Evolutionary conservation across 2,888 invertebrate genomes (phyloP), one percentile per base, ranked within the genome.

Genomic region (Caenorhabditis zanzibari): DNA sequence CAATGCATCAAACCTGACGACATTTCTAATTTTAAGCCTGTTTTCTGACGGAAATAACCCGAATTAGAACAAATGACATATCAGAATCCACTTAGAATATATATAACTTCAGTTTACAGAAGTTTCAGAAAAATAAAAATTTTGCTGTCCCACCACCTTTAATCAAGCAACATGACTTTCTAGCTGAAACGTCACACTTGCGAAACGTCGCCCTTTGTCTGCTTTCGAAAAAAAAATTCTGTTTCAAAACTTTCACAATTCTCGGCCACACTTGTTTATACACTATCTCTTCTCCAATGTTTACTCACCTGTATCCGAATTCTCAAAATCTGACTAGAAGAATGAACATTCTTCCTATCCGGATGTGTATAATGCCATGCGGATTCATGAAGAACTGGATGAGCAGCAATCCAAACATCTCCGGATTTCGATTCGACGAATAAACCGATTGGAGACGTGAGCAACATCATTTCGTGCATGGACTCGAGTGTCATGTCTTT

Each of bases 251-350:
- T 66, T 56, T 58, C 9, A 68, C 5, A n/a, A n/a, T n/a, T n/a
- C n/a, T n/a, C n/a, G n/a, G n/a, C n/a, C n/a, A n/a, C n/a, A n/a
- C n/a, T n/a, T n/a, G n/a, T n/a, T n/a, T n/a, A n/a, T n/a, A 44
- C 32, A 35, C 28, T 28, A 66, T n/a, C n/a, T n/a, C n/a, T n/a
- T n/a, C 19, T 2, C 1, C 19, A 47, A 19, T 7, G 2, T 44
- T n/a, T 9, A 54, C 68, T 38, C 1, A 89, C 90, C 86, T 90
- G 89, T 47, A 90, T 84, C n/a, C 90, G 73, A n/a, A 90, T 83
- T 3, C 90, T 74, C 14, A 90, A 79, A 9, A 90, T 79, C 54
- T 90, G 90, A 16, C 87, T 86, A 0, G 90, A 83, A 26, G 85
- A 77, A 24, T 66, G 64, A 9, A 82, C 54, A 16, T 80, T 80